Conservation (phyloP, 1,140 invertebrate species). For the Cotesia vestalis region DNA sequence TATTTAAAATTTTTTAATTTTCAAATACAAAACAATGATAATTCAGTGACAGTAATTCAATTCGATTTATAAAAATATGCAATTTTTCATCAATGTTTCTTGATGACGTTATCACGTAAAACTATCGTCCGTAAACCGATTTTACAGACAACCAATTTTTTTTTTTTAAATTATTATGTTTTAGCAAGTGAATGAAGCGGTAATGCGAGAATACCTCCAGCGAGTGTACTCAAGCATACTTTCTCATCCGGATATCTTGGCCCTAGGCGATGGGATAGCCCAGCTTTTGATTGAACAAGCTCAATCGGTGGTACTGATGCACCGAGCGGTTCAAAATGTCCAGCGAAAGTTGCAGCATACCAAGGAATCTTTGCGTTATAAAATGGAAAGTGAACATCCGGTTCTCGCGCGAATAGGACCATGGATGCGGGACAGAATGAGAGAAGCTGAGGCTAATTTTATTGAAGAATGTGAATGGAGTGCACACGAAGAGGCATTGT, state of each 20-base stretch:
- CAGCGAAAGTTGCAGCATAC: conserved; percentile 75
- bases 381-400: conserved; percentile 76
- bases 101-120: no score
- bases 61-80: no score
- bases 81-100: no score
- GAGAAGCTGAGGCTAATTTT: conserved; percentile 73
- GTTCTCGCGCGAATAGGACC: conserved; percentile 80
- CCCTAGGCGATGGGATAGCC: conserved; percentile 80
- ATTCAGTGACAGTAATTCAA: no score
- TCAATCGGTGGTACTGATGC: conserved; percentile 86
- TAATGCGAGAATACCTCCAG: conserved; percentile 89
- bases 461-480: conserved; percentile 84
- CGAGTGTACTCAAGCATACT: conserved; percentile 85
- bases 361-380: conserved; percentile 71
- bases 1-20: no score
- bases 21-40: no score
- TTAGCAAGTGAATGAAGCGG: conserved; percentile 85
- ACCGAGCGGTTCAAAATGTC: conserved; percentile 82
- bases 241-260: conserved; percentile 76
- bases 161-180: conserved; percentile 29
- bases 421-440: conserved; percentile 78
- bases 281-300: conserved; percentile 86
- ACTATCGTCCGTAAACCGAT: no score
- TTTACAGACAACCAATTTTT: no score
- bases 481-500: conserved; percentile 88